These are phyloP conservation scores for Eupithecia exiguata DNA, from an alignment of 2,888 invertebrate species.

Conservation along the genomic window DNA sequence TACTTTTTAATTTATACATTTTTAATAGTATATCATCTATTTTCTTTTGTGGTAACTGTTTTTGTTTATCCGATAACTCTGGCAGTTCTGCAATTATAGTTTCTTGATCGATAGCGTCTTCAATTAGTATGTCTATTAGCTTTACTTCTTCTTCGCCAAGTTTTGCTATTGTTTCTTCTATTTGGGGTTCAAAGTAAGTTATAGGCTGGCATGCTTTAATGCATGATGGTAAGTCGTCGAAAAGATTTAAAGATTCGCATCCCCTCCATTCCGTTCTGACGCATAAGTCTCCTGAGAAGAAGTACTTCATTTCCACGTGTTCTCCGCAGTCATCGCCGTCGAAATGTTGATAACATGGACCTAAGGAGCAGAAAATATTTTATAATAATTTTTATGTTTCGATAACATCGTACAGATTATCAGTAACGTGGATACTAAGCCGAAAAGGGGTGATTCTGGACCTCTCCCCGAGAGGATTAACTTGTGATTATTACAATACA, in stretches of 20 bases:
- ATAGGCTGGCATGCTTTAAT: neutral
- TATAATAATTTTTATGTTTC: neutral
- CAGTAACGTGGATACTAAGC: no score
- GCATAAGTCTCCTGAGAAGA: neutral
- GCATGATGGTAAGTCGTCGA: neutral
- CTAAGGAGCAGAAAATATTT: neutral
- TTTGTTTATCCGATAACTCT: neutral
- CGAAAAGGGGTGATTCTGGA: no score
- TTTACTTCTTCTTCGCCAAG: neutral
- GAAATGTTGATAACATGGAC: neutral
- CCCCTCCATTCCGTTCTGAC: neutral
- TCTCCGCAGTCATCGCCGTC: neutral
- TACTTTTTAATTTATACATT: neutral
- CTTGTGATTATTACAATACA: no score
- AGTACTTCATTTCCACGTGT: neutral
- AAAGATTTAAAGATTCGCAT: neutral
- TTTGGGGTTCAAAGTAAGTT: neutral
- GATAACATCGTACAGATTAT: neutral
- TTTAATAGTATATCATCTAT: neutral
- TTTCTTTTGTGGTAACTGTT: neutral
- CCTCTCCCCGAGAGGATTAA: no score
- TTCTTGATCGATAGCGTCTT: neutral
- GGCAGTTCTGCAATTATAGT: neutral
- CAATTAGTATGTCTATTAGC: neutral
- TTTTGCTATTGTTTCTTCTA: neutral